Percentiles rank a stretch among this genome's conserved stretches.
Conservation (phyloP, 2,888 invertebrate genomes). For the Ephialtes manifestator region DNA sequence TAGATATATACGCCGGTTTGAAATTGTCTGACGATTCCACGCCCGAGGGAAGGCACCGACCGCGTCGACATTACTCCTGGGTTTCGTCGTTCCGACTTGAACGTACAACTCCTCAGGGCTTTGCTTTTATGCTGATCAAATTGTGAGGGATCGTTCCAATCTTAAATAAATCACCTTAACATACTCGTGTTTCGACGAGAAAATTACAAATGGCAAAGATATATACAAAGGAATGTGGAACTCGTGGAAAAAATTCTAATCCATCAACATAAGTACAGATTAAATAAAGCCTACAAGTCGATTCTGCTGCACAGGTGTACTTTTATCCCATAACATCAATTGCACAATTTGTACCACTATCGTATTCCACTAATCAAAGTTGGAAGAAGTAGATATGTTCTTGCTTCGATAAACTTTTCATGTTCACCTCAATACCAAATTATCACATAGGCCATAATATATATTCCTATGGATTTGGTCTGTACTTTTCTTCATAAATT, state of each 20-base stretch:
- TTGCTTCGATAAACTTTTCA: no score
- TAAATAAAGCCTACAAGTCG: no score
- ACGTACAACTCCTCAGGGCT: background rate
- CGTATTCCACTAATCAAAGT: no score
- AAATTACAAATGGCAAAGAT: background rate
- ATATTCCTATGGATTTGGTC: no score
- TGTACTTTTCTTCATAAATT: no score
- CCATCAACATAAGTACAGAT: no score
- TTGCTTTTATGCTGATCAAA: conserved; percentile 37
- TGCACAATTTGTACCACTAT: no score
- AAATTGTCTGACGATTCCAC: conserved; percentile 50
- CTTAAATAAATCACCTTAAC: conserved; percentile 11
- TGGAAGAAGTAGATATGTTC: no score
- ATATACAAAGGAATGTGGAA: background rate
- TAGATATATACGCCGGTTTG: conserved; percentile 21
- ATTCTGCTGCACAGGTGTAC: no score
- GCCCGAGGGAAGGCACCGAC: conserved; percentile 36
- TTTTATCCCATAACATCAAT: no score
- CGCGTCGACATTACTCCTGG: conserved; percentile 36
- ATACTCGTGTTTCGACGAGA: background rate
- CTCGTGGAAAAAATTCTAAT: background rate
- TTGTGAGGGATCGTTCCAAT: conserved; percentile 5
- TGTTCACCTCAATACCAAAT: no score
- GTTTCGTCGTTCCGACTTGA: conserved; percentile 31
- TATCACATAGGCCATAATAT: no score